Evolutionary conservation across 2,888 invertebrate genomes (phyloP).

Genomic region (Tachina lurida): DNA sequence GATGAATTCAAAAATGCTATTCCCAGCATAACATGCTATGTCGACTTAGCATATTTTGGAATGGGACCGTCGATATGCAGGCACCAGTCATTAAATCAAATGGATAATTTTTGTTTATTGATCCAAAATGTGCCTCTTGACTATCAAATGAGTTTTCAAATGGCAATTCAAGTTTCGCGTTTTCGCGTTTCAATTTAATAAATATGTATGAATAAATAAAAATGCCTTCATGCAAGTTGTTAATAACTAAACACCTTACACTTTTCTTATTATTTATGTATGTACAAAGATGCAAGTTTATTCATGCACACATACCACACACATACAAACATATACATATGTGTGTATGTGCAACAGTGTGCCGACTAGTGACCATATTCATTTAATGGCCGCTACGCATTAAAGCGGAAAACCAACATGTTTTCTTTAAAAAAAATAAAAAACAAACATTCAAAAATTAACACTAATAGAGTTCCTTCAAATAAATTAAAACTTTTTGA

Average conservation of each 20-base stretch:
- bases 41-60: no score
- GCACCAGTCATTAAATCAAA: no score
- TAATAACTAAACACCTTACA: not conserved
- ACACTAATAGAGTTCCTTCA: constrained; percentile 57
- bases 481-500: constrained; percentile 68
- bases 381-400: constrained; percentile 66
- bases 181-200: no score
- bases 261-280: constrained; percentile 2
- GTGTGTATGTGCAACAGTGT: not conserved
- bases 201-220: no score
- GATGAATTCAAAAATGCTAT: no score
- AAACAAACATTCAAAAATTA: not conserved
- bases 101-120: no score
- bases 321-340: not conserved
- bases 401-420: constrained; percentile 68
- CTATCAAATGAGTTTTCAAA: no score
- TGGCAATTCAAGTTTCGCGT: no score
- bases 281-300: not conserved
- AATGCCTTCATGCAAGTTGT: no score
- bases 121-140: no score
- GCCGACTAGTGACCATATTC: constrained; percentile 6
- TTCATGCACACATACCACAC: not conserved
- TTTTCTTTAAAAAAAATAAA: constrained; percentile 56
- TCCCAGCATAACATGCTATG: no score
- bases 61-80: no score